phyloP scores from a whole-genome alignment of 1,140 invertebrate species.

The Conus ventricosus region DNA sequence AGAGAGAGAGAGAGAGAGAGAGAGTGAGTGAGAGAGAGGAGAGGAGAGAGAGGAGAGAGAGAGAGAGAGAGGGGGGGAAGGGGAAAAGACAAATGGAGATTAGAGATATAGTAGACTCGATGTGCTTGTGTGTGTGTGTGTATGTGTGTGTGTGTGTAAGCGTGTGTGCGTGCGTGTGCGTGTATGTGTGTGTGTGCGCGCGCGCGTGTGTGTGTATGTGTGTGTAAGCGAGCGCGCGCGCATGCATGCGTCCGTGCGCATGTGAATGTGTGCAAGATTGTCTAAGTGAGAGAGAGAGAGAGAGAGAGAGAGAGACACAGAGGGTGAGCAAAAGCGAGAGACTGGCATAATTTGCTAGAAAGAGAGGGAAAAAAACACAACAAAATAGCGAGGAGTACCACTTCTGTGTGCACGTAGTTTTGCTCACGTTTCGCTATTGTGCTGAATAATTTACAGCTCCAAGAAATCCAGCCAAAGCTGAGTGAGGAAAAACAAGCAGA shows the following conservation, averaged over 20 bases:
- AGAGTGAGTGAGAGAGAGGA: not conserved
- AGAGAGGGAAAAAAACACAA: no score
- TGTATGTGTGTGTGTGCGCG: not conserved
- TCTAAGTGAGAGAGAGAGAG: not conserved
- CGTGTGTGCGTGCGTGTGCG: not conserved
- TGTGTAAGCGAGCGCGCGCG: not conserved
- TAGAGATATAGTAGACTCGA: not conserved
- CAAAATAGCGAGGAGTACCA: no score
- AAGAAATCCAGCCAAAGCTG: no score
- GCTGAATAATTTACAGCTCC: no score
- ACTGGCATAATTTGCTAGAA: no score
- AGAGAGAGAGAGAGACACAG: no score
- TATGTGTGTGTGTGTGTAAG: not conserved
- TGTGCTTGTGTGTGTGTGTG: not conserved
- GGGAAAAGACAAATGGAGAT: slow-evolving; percentile 5
- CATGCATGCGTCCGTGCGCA: not conserved
- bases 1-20: not conserved
- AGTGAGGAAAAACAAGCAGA: no score
- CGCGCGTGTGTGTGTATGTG: not conserved
- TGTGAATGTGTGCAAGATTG: not conserved
- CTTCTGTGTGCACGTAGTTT: no score
- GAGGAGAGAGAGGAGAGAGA: slow-evolving; percentile 17
- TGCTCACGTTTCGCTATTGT: no score
- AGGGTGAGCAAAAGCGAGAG: no score
- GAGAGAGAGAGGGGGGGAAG: not conserved